Conservation (phyloP, 2,113 vertebrate genomes). For the Hyperoodon ampullatus region DNA sequence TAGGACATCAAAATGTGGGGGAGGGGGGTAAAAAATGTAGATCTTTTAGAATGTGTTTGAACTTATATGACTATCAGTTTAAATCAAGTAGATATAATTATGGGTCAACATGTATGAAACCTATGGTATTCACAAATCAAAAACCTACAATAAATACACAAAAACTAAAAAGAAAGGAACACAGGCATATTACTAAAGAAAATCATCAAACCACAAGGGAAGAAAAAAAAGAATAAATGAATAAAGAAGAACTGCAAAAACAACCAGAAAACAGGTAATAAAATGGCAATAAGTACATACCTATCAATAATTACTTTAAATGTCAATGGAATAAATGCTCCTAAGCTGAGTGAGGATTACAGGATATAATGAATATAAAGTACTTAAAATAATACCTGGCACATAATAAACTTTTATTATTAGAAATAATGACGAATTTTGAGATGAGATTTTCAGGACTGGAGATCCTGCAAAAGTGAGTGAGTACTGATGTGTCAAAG, state of each 20-base stretch:
- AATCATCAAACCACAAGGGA: background rate
- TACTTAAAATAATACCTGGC: background rate
- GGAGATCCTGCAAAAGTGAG: background rate
- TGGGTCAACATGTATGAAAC: background rate
- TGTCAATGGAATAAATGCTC: background rate
- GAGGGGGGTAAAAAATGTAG: background rate
- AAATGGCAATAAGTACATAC: background rate
- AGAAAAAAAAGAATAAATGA: background rate
- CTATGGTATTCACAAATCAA: background rate
- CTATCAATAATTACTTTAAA: background rate
- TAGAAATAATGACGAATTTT: constrained; percentile 35
- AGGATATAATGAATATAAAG: background rate
- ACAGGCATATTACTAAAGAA: background rate
- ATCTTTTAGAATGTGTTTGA: background rate
- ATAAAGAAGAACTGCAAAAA: background rate
- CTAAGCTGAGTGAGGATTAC: background rate
- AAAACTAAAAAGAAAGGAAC: background rate
- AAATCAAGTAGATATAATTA: background rate
- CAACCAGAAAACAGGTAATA: background rate
- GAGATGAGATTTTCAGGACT: background rate
- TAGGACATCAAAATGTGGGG: background rate
- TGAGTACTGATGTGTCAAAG: background rate
- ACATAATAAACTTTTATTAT: constrained; percentile 29
- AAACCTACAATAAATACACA: background rate
- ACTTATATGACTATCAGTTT: background rate